These are phyloP conservation scores for Plagiodera versicolora DNA, from an alignment of 2,888 invertebrate genomes.

Conservation along the genomic window DNA sequence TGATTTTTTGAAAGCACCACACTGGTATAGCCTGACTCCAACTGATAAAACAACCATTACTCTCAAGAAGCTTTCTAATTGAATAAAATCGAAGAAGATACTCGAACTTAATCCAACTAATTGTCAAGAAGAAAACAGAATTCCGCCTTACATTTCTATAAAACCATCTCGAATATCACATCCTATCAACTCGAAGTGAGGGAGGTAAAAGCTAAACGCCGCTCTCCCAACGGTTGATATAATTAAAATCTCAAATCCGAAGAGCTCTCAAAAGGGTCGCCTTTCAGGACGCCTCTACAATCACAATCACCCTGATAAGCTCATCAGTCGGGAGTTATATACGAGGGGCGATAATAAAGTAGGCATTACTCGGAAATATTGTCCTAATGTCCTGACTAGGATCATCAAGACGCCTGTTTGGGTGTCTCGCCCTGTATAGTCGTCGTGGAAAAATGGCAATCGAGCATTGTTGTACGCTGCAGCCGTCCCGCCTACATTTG, in stretches of 20 bases:
- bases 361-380: too few species aligned
- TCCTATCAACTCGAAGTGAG: constrained; percentile 31
- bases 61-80: constrained; percentile 19
- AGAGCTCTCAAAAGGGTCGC: constrained; percentile 16
- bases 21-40: not conserved
- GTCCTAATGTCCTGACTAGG: too few species aligned
- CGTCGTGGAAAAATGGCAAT: not conserved
- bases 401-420: too few species aligned
- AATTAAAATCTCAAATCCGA: constrained; percentile 33
- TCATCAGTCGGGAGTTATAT: constrained; percentile 17
- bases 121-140: constrained; percentile 32
- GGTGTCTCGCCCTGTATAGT: too few species aligned
- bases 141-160: constrained; percentile 30
- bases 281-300: constrained; percentile 27
- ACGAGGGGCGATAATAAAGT: too few species aligned
- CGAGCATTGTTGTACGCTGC: constrained; percentile 30
- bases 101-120: constrained; percentile 30
- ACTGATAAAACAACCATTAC: constrained; percentile 14
- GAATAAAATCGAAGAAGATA: constrained; percentile 20
- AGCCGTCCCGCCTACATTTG: constrained; percentile 43
- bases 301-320: constrained; percentile 26
- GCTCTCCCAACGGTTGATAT: constrained; percentile 31
- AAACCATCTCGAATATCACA: constrained; percentile 36
- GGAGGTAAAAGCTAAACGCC: constrained; percentile 35
- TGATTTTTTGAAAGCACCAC: too few species aligned